Base-by-base conservation (phyloP, 2,113 vertebrate species). In the Chaetodon auriga region DNA sequence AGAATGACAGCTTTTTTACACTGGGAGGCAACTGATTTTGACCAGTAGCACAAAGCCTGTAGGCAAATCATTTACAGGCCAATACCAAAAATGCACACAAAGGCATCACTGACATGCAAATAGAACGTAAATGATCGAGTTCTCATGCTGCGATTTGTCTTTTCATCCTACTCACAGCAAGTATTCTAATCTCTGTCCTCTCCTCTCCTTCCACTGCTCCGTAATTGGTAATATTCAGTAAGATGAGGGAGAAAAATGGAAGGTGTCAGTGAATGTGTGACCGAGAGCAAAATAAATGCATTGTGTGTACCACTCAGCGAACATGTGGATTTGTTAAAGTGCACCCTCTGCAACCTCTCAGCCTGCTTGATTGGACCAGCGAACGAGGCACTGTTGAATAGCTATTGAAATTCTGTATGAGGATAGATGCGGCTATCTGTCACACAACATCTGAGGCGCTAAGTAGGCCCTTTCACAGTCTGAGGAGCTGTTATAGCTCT, bases 201-300 rank as follows among this genome's bases (percentile, higher is more conserved):
- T 36, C 45, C 21, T 64, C 57, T 69, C 14, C 46, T 55, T 81
- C 73, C 65, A 18, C 74, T 36, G 68, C 77, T 77, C 68, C 18
- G 62, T 83, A 79, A 80, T 84, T 87, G 81, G 70, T 63, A 53
- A 81, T 68, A 61, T 83, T 89, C 81, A 73, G 51, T 36, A 63
- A 70, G 80, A 77, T 14, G 53, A 82, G 11, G 54, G 23, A 18
- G 21, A 5, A 57, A 78, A 84, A 85, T 87, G 71, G 75, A 80
- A 79, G 36, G 69, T 75, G 85, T 86, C 63, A 61, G 66, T 58
- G 69, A 83, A 76, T 8, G 23, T 51, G 15, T n/a, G 41, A 62
- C 58, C 6, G 2, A 65, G 43, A 79, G 69, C 49, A 74, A 65
- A 81, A 80, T 73, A 86, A 82, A 80, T 36, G 74, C 78, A 82